Percentiles rank a stretch among this genome's conserved stretches.
Evolutionary conservation across 2,113 vertebrate species (phyloP).

Genomic region (Mellivora capensis): DNA sequence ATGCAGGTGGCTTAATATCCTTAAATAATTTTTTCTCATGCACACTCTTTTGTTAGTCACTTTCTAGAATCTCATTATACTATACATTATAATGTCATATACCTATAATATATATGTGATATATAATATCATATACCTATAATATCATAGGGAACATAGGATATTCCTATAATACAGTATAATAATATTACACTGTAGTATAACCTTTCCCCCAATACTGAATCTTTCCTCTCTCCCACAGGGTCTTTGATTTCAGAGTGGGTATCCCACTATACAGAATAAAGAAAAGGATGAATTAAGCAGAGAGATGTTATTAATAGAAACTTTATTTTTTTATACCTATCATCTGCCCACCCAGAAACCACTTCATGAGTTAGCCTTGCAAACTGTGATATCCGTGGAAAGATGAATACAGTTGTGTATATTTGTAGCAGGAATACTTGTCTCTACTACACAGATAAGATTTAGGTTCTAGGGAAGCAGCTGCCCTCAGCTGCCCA

Average conservation of each 20-base stretch:
- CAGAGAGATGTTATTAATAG: neutral
- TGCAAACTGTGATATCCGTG: neutral
- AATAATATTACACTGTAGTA: neutral
- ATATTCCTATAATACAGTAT: neutral
- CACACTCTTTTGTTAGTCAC: neutral
- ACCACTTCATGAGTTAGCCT: neutral
- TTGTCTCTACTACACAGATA: neutral
- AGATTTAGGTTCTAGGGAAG: slow-evolving; percentile 7
- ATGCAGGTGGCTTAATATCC: neutral
- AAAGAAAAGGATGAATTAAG: neutral
- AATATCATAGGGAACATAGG: neutral
- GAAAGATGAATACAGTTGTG: neutral
- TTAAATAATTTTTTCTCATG: neutral
- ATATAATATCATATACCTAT: too few species aligned
- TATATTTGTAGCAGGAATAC: neutral
- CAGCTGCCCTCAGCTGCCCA: neutral
- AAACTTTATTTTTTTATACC: neutral
- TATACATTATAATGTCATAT: too few species aligned
- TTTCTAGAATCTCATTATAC: neutral
- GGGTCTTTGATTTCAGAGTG: neutral
- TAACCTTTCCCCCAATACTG: neutral
- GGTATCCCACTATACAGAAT: neutral
- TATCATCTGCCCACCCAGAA: neutral
- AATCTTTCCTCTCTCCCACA: neutral
- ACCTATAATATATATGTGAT: too few species aligned